phyloP scores from a whole-genome alignment of 2,888 invertebrate species.

The Ligdia adustata region DNA sequence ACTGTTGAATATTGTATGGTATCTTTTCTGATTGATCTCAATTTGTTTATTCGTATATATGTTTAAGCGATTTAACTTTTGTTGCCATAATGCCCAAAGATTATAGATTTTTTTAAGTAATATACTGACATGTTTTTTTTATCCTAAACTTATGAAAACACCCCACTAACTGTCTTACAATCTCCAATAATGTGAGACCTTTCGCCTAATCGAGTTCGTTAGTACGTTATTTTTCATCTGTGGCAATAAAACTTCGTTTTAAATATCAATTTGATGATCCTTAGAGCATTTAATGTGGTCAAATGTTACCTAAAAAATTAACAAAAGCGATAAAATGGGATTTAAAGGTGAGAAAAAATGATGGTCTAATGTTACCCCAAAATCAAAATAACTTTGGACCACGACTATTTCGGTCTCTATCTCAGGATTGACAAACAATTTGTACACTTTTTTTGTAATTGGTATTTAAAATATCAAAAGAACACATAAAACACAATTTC shows the following conservation, averaged over 20 bases:
- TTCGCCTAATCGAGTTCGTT: conserved; percentile 9
- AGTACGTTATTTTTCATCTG: conserved; percentile 16
- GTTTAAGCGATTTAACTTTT: conserved; percentile 11
- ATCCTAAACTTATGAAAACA: conserved; percentile 1
- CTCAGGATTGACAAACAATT: conserved; percentile 8
- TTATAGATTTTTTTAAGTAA: conserved; percentile 13
- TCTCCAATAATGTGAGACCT: conserved; percentile 9
- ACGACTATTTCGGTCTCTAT: conserved; percentile 12
- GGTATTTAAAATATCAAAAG: conserved; percentile 4
- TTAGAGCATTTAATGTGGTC: conserved; percentile 13
- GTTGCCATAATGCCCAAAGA: conserved; percentile 13
- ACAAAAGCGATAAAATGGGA: conserved; percentile 11
- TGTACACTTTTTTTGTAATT: conserved; percentile 6
- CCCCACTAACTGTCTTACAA: conserved; percentile 4
- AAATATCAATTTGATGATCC: conserved; percentile 8
- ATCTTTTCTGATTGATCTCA: neutral
- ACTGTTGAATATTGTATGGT: conserved; percentile 2
- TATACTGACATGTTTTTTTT: conserved; percentile 11
- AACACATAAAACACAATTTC: conserved; percentile 1
- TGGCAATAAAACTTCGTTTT: conserved; percentile 9
- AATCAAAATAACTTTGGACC: conserved; percentile 19
- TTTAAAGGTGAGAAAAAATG: conserved; percentile 11
- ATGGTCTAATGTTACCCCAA: conserved; percentile 17
- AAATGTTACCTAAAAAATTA: conserved; percentile 14
- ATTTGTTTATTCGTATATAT: conserved; percentile 5